Conservation (phyloP, 2,888 invertebrate species). For the Harpalus rubripes region DNA sequence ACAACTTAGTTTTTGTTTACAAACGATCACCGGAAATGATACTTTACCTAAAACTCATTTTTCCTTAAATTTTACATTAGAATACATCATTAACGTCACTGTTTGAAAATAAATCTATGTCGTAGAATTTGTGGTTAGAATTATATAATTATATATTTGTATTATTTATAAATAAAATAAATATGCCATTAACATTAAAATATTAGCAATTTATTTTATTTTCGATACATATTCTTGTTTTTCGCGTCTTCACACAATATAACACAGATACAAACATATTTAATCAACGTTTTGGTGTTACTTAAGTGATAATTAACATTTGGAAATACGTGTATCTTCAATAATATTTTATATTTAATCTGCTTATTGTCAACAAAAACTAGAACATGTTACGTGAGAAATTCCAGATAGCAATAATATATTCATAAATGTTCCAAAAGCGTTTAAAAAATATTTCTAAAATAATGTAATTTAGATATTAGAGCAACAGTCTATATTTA, state of each 20-base stretch:
- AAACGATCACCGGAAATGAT: too few species aligned
- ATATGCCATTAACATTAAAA: too few species aligned
- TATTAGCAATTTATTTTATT: too few species aligned
- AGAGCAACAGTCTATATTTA: not conserved
- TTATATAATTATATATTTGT: not conserved
- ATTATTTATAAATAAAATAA: too few species aligned
- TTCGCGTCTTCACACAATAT: not conserved
- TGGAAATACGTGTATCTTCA: not conserved
- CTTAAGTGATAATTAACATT: not conserved
- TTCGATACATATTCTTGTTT: too few species aligned
- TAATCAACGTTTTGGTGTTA: not conserved
- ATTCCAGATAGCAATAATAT: not conserved
- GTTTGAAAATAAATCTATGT: too few species aligned
- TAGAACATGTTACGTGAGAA: not conserved
- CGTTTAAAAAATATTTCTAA: too few species aligned
- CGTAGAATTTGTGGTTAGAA: too few species aligned
- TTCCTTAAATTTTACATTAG: too few species aligned
- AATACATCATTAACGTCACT: too few species aligned
- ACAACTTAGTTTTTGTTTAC: too few species aligned
- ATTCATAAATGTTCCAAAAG: not conserved
- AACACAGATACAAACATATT: not conserved
- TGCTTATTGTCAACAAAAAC: not conserved
- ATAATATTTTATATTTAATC: slow-evolving; percentile 19
- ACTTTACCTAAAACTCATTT: too few species aligned
- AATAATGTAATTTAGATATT: not conserved